A percentile compares a stretch with the other conserved stretches of the same genome.
These are phyloP conservation scores for Brachionus plicatilis DNA, from an alignment of 1,140 invertebrate species.

Conservation along the genomic window DNA sequence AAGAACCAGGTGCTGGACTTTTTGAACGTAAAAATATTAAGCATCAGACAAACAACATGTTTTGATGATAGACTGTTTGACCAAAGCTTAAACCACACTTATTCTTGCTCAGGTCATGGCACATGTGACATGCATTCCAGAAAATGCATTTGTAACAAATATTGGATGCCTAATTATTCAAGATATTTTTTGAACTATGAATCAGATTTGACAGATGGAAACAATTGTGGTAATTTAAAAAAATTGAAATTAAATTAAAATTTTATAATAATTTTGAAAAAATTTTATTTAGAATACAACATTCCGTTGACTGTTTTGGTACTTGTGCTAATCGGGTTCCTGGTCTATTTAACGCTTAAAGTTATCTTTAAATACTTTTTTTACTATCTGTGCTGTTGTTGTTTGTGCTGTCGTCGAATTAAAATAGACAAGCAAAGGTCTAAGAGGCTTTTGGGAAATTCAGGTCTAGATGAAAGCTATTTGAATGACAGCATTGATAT, in stretches of 20 bases:
- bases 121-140: constrained; percentile 7
- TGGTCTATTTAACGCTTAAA: neutral
- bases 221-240: constrained; percentile 32
- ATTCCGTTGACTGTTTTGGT: constrained; percentile 12
- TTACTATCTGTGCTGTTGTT: constrained; percentile 38
- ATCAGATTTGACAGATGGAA: constrained; percentile 29
- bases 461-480: neutral
- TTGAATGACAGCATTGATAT: neutral
- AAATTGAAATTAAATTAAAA: neutral
- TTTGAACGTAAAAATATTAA: neutral
- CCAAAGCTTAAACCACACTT: neutral
- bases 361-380: constrained; percentile 35
- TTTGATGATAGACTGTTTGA: neutral
- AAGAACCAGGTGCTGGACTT: neutral
- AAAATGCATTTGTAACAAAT: constrained; percentile 36
- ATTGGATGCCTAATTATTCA: constrained; percentile 31
- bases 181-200: constrained; percentile 31
- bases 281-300: constrained; percentile 5
- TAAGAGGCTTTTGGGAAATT: neutral
- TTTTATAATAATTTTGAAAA: neutral
- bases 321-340: neutral
- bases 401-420: constrained; percentile 19
- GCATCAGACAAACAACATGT: constrained; percentile 13
- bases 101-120: constrained; percentile 31
- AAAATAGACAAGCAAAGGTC: neutral